Percentiles rank a stretch among this genome's conserved stretches.
Conservation (phyloP, 2,797 vertebrate genomes). For the Steatocranus sp. region DNA sequence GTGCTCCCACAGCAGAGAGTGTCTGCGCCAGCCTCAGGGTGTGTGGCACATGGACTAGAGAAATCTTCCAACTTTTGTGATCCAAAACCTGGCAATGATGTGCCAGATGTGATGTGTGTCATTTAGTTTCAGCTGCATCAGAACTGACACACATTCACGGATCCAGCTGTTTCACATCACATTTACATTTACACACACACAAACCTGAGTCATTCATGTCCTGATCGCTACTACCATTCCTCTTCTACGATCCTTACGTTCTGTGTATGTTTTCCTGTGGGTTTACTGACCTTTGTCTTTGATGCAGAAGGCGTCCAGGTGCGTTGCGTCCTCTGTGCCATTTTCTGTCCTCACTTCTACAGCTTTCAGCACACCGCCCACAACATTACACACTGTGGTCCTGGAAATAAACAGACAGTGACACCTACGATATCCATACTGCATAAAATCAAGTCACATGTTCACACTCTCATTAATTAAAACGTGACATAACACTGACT, state of each 20-base stretch:
- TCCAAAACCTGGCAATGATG: conserved; percentile 23
- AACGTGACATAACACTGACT: neutral
- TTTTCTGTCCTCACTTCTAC: conserved; percentile 84
- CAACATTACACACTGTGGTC: conserved; percentile 80
- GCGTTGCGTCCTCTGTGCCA: conserved; percentile 64
- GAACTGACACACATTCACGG: neutral
- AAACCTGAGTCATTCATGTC: neutral
- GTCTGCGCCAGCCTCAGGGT: neutral
- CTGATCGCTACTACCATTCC: neutral
- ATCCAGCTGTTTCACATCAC: neutral
- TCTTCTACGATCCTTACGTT: neutral
- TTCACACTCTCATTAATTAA: neutral
- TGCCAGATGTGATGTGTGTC: neutral
- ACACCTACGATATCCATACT: neutral
- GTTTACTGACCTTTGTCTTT: conserved; percentile 83
- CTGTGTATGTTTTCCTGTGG: neutral
- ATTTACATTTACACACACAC: conserved; percentile 11
- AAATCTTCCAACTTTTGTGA: conserved; percentile 3
- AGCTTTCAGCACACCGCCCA: conserved; percentile 74
- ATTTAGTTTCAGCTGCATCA: neutral
- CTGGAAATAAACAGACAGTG: conserved; percentile 49
- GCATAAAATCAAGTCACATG: neutral
- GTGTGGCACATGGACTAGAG: neutral
- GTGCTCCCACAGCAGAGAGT: neutral
- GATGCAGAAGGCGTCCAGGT: conserved; percentile 81